Conservation (phyloP, 2,888 invertebrate genomes). For the Ariolimax columbianus region DNA sequence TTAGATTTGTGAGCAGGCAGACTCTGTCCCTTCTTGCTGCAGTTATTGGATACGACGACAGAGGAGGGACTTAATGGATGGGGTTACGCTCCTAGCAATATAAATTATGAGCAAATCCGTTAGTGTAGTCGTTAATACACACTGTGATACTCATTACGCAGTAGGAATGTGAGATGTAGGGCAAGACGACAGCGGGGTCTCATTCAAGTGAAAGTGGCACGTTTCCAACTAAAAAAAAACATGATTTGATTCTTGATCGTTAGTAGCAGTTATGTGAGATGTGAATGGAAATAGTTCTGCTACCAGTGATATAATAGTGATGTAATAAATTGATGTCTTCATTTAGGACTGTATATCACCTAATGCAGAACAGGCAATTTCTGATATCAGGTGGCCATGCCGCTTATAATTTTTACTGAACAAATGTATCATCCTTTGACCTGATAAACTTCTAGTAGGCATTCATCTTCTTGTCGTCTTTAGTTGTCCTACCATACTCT, state of each 20-base stretch:
- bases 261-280: neutral
- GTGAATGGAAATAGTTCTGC: neutral
- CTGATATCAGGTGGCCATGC: too few relatives aligned
- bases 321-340: neutral
- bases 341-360: too few relatives aligned
- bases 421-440: too few relatives aligned
- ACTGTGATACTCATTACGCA: slow-evolving; percentile 8
- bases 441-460: neutral
- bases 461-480: neutral
- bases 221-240: neutral
- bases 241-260: neutral
- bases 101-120: neutral
- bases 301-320: neutral
- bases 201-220: neutral
- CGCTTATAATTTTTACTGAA: too few relatives aligned
- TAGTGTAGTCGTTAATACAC: neutral
- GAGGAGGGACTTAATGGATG: neutral
- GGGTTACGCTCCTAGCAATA: slow-evolving; percentile 2
- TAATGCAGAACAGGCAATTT: too few relatives aligned
- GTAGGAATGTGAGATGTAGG: neutral
- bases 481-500: too few relatives aligned
- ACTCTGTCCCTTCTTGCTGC: neutral
- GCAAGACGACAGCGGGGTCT: neutral
- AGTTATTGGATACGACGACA: neutral
- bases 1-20: neutral